These are phyloP conservation scores for Eilema caniola DNA, from an alignment of 2,888 invertebrate genomes.

Conservation along the genomic window DNA sequence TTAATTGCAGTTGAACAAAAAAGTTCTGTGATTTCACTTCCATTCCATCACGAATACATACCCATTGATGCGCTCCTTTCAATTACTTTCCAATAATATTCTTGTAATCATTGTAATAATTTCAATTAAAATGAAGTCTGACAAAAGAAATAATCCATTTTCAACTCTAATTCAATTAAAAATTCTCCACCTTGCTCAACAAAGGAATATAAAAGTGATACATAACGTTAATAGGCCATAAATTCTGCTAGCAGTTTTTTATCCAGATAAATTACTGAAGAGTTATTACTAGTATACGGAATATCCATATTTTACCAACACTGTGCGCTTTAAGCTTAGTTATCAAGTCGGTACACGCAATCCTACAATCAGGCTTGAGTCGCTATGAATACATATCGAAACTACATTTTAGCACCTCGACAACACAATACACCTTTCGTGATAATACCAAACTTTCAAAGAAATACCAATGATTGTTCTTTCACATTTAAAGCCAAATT, in stretches of 20 bases:
- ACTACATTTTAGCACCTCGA: slow-evolving; percentile 76
- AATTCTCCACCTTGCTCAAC: slow-evolving; percentile 20
- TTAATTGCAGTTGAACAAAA: neutral
- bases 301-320: slow-evolving; percentile 63
- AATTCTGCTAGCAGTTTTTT: slow-evolving; percentile 38
- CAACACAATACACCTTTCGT: slow-evolving; percentile 65
- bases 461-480: slow-evolving; percentile 56
- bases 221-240: slow-evolving; percentile 43
- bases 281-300: slow-evolving; percentile 43
- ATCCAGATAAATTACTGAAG: slow-evolving; percentile 37
- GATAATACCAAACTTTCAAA: slow-evolving; percentile 57
- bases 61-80: neutral
- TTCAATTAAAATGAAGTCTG: neutral
- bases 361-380: slow-evolving; percentile 73
- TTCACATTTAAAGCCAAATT: slow-evolving; percentile 44
- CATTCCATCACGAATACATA: slow-evolving; percentile 1
- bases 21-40: neutral
- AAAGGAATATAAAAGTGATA: slow-evolving; percentile 34
- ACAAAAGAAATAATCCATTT: slow-evolving; percentile 18
- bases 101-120: slow-evolving; percentile 10
- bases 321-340: slow-evolving; percentile 72
- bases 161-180: slow-evolving; percentile 33
- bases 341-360: slow-evolving; percentile 81
- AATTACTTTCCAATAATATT: neutral
- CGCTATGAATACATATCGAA: slow-evolving; percentile 77